Base-by-base conservation (phyloP, 2,888 invertebrate genomes). In the Dicycla oo region DNA sequence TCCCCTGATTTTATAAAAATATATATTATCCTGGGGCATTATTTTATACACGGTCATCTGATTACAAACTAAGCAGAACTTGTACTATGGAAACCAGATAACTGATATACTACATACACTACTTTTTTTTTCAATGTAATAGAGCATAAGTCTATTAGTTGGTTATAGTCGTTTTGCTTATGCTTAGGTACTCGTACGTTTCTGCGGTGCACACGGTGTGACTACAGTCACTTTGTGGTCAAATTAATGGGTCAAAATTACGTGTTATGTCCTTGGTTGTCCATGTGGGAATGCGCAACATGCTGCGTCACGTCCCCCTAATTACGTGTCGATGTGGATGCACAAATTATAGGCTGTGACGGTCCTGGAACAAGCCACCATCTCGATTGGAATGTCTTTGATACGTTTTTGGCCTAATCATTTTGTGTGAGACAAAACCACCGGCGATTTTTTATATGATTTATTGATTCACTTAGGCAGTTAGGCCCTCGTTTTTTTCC, bases 211-310 rank as follows among this genome's bases (percentile, higher is more conserved):
- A 62, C 62, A 89, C 91, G 89, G 93, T 91, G 92, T 91, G 90
- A 93, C 89, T 84, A 72, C 78, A 80, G 88, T 86, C 91, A 89
- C 89, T 94, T 94, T 94, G 95, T 89, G 94, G 94, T 94, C 91
- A 90, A 88, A 91, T 90, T 95, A 95, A 95, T 96, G 94, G 93
- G 86, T 92, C 93, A 86, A 95, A 95, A 95, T 95, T 93, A 96
- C 89, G 92, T 90, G 92, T 90, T 93, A 83, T 92, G 94, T 94
- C 94, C 93, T 94, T 94, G 92, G 89, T 86, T 89, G 91, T 88
- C 91, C 91, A 93, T 91, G 92, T 92, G 92, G 90, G 93, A 94
- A 93, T 93, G 92, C 90, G 91, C 93, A 90, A 93, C 88, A 89
- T 94, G 92, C 93, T 93, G 91, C 92, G 92, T 93, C 94, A 93